A percentile compares a stretch with the other conserved stretches of the same genome.
Evolutionary conservation across 2,113 vertebrate species (phyloP).

Genomic region (Ailurus styani): DNA sequence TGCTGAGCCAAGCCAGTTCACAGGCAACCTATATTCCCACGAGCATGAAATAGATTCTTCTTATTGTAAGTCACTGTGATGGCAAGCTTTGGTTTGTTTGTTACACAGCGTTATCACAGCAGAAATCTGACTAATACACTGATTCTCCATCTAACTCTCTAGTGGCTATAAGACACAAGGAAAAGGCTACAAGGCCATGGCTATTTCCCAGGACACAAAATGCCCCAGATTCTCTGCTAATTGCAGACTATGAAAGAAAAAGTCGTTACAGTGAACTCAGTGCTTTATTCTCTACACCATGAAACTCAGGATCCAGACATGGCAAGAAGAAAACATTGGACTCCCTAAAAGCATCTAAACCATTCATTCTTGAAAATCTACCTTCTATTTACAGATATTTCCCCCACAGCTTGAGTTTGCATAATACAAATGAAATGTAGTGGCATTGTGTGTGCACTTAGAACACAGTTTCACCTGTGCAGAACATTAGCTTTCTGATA

Average conservation of each 20-base stretch:
- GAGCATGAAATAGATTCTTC: background rate
- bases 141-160: background rate
- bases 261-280: background rate
- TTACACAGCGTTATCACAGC: background rate
- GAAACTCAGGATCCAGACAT: background rate
- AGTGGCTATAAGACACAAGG: background rate
- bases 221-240: background rate
- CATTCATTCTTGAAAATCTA: background rate
- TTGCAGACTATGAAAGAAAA: conserved; percentile 12
- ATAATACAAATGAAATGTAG: background rate
- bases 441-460: background rate
- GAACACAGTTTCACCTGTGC: background rate
- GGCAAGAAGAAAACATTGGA: background rate
- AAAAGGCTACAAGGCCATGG: background rate
- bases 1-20: background rate
- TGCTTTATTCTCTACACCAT: background rate
- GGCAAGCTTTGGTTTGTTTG: background rate
- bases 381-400: background rate
- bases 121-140: background rate
- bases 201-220: background rate
- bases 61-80: background rate
- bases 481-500: background rate
- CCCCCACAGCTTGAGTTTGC: background rate
- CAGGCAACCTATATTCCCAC: background rate
- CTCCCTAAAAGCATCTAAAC: background rate